These are phyloP conservation scores for Hemicentrotus pulcherrimus DNA, from an alignment of 35 echinoderm and acorn worm species.

Conservation along the genomic window DNA sequence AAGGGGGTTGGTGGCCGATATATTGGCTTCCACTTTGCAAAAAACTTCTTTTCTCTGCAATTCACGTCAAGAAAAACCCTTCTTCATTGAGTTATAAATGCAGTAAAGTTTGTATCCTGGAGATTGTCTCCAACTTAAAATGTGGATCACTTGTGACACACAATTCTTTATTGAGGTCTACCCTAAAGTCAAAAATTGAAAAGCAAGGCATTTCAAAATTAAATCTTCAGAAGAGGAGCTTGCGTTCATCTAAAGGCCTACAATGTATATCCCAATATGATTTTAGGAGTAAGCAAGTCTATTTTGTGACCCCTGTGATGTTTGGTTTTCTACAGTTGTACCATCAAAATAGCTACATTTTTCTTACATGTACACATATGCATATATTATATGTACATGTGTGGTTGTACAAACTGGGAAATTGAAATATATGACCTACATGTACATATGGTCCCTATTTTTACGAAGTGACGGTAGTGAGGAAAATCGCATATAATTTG, in stretches of 20 bases:
- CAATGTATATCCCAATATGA: too few species aligned
- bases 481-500: too few species aligned
- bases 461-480: too few species aligned
- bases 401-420: too few species aligned
- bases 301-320: not conserved
- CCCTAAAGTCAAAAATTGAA: not conserved
- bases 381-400: too few species aligned
- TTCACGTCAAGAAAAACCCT: not conserved
- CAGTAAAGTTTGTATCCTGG: not conserved
- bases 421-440: too few species aligned
- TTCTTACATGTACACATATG: too few species aligned
- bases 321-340: too few species aligned
- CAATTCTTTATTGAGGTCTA: not conserved
- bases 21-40: not conserved
- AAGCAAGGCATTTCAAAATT: not conserved
- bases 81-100: not conserved
- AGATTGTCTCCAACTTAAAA: not conserved
- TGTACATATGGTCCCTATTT: too few species aligned
- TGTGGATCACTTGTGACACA: not conserved
- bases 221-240: not conserved
- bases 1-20: not conserved
- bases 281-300: not conserved
- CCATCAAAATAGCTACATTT: too few species aligned
- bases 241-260: not conserved
- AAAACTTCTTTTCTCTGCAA: not conserved